Percentiles rank a stretch among this genome's conserved stretches.
phyloP scores from a whole-genome alignment of 2,797 vertebrate species.

The Triplophysa yarkandensis region DNA sequence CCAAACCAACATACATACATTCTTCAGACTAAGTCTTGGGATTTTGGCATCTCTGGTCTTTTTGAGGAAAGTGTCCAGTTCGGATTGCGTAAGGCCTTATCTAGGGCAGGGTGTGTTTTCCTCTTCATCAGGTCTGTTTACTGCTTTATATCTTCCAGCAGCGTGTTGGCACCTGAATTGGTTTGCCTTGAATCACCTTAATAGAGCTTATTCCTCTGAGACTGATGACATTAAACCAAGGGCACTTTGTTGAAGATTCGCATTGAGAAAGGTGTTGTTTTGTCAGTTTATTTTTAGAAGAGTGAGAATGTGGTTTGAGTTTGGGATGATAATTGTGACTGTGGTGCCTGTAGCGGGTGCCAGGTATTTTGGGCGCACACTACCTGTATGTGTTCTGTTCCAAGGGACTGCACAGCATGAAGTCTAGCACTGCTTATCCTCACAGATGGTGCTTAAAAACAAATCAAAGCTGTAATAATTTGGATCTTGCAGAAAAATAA shows the following conservation, averaged over 20 bases:
- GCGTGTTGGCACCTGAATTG: slow-evolving; percentile 11
- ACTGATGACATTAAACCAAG: slow-evolving; percentile 12
- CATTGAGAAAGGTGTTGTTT: slow-evolving; percentile 1
- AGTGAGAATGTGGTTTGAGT: background rate
- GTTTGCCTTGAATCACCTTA: slow-evolving; percentile 19
- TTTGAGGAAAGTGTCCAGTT: slow-evolving; percentile 11
- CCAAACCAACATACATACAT: slow-evolving; percentile 20
- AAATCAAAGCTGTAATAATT: background rate
- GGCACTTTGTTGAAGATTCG: slow-evolving; percentile 5
- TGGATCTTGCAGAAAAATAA: background rate
- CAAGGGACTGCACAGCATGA: slow-evolving; percentile 10
- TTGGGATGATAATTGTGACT: background rate
- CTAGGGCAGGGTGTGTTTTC: slow-evolving; percentile 36
- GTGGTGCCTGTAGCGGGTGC: slow-evolving; percentile 22
- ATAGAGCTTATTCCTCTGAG: background rate
- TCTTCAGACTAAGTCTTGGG: slow-evolving; percentile 29
- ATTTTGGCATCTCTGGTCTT: slow-evolving; percentile 29
- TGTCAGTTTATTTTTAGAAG: slow-evolving; percentile 22
- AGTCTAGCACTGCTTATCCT: slow-evolving; percentile 6
- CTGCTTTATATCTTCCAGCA: slow-evolving; percentile 21
- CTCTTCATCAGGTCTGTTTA: slow-evolving; percentile 35
- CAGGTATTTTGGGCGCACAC: background rate
- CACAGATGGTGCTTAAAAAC: slow-evolving; percentile 17
- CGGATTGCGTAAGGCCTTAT: slow-evolving; percentile 35
- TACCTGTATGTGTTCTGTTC: slow-evolving; percentile 3